Evolutionary conservation across 1,140 invertebrate genomes (phyloP).

Genomic region (Solenopsis invicta): DNA sequence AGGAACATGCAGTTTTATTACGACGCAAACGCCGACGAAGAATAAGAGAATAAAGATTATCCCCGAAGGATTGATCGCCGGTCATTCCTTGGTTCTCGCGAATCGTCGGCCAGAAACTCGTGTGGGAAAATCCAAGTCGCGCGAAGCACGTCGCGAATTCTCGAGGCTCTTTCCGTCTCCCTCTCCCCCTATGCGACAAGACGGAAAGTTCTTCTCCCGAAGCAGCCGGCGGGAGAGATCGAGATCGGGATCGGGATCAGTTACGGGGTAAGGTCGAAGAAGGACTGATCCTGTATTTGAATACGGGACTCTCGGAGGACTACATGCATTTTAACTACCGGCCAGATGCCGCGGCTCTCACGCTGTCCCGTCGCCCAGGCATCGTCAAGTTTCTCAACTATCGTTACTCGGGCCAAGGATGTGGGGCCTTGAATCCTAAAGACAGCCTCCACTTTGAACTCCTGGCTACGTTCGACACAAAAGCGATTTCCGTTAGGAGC

Average conservation of each 20-base stretch:
- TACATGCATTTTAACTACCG: conserved; percentile 88
- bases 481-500: conserved; percentile 20
- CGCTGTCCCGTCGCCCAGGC: conserved; percentile 82
- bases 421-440: conserved; percentile 69
- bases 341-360: conserved; percentile 85
- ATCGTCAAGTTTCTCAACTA: conserved; percentile 86
- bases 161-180: conserved; percentile 54
- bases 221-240: conserved; percentile 80
- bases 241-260: conserved; percentile 84
- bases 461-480: conserved; percentile 17
- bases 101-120: conserved; percentile 69
- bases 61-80: conserved; percentile 22
- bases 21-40: background rate
- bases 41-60: conserved; percentile 20
- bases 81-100: conserved; percentile 51
- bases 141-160: conserved; percentile 72
- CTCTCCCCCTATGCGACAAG: conserved; percentile 76
- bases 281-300: conserved; percentile 87
- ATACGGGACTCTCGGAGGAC: conserved; percentile 85
- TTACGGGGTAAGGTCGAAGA: conserved; percentile 82
- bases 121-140: conserved; percentile 84
- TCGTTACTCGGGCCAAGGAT: conserved; percentile 81
- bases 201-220: conserved; percentile 85
- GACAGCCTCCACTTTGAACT: conserved; percentile 64
- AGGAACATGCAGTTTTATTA: conserved; percentile 22